These are phyloP conservation scores for Sipha flava DNA, from an alignment of 1,140 invertebrate genomes.

Conservation along the genomic window DNA sequence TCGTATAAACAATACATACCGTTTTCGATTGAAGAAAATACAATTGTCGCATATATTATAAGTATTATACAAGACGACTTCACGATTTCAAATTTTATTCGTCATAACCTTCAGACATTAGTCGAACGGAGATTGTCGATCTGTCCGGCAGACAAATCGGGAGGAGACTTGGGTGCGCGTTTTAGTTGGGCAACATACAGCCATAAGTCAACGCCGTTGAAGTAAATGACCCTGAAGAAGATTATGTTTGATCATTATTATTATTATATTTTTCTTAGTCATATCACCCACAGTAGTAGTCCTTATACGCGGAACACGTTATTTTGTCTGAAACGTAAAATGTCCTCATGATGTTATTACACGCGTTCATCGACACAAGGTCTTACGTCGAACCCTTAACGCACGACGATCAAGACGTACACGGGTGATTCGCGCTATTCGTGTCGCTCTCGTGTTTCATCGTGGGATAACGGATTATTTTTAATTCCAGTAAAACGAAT, in stretches of 20 bases:
- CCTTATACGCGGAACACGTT: neutral
- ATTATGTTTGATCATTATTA: too few species aligned
- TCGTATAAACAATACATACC: too few species aligned
- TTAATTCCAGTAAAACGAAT: too few species aligned
- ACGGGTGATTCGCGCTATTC: too few species aligned
- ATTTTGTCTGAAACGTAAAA: neutral
- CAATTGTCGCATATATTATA: too few species aligned
- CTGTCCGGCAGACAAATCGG: neutral
- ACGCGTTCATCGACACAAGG: neutral
- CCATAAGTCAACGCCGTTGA: neutral
- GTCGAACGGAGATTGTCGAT: neutral
- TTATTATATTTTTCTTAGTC: neutral
- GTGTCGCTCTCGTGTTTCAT: too few species aligned
- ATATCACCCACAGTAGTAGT: neutral
- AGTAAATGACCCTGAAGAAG: neutral
- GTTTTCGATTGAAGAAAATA: too few species aligned
- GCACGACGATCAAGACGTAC: too few species aligned
- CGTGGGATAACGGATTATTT: too few species aligned
- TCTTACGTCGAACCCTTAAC: neutral
- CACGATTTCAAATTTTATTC: neutral
- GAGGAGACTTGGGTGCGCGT: neutral
- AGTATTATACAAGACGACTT: too few species aligned
- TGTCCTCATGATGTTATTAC: too few species aligned
- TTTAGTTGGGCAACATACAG: neutral
- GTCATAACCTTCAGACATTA: neutral